phyloP scores from a whole-genome alignment of 1,140 invertebrate genomes.

The Pseudomyrmex concolor region DNA sequence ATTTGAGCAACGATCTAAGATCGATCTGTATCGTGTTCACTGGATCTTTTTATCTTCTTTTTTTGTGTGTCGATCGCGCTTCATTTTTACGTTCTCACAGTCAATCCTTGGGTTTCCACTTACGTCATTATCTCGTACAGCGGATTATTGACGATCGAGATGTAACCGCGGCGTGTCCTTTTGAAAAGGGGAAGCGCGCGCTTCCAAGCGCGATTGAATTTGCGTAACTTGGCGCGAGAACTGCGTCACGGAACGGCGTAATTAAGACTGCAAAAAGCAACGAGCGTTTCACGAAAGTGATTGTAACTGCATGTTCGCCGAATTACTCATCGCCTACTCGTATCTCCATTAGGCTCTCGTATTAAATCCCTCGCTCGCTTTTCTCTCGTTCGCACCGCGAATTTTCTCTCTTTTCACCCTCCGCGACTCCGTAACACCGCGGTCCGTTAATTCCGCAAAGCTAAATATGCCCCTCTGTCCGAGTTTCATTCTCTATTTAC shows the following conservation, averaged over 20 bases:
- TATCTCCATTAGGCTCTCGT: background rate
- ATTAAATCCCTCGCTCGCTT: background rate
- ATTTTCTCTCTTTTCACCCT: background rate
- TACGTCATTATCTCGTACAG: background rate
- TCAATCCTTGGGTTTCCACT: background rate
- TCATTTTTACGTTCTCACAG: background rate
- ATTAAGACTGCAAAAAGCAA: background rate
- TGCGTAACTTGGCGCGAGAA: conserved; percentile 13
- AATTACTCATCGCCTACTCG: conserved; percentile 40
- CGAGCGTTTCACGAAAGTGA: conserved; percentile 45
- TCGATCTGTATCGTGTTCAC: conserved; percentile 4
- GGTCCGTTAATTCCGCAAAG: conserved; percentile 12
- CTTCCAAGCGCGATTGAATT: background rate
- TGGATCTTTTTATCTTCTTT: conserved; percentile 4
- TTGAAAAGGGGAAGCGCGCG: no score
- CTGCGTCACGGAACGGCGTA: conserved; percentile 17
- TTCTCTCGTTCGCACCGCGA: background rate
- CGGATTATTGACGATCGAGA: no score
- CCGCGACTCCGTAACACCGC: background rate
- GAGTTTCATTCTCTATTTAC: conserved; percentile 29
- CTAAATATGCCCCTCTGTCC: conserved; percentile 36
- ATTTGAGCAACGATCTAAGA: conserved; percentile 36
- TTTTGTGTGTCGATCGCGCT: background rate
- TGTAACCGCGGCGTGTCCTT: no score
- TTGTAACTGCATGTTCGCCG: background rate